phyloP scores from a whole-genome alignment of 2,888 invertebrate species.

The Melipona beecheii region DNA sequence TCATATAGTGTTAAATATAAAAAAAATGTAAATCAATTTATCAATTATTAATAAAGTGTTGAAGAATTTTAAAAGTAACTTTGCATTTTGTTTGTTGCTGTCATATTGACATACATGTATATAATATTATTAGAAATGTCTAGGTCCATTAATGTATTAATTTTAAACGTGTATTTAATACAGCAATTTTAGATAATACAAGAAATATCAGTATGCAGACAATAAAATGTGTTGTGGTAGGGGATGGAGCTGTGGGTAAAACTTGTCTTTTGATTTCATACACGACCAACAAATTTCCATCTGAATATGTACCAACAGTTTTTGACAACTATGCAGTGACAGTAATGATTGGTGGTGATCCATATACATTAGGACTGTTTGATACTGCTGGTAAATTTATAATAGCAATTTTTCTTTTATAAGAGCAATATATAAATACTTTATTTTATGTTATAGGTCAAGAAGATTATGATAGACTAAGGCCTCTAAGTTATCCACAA shows the following conservation, averaged over 20 bases:
- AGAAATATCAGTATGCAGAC: slow-evolving; percentile 90
- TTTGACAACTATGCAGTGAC: slow-evolving; percentile 99
- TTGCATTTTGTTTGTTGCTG: not conserved
- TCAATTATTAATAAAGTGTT: not conserved
- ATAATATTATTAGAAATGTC: not conserved
- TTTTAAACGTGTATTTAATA: slow-evolving; percentile 4
- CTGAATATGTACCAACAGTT: slow-evolving; percentile 97
- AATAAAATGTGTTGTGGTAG: slow-evolving; percentile 98
- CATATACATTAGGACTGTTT: slow-evolving; percentile 98
- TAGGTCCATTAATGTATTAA: not conserved
- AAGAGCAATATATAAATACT: not conserved
- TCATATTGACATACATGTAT: slow-evolving; percentile 9
- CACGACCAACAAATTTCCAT: slow-evolving; percentile 97
- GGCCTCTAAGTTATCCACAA: slow-evolving; percentile 98
- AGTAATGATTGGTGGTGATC: slow-evolving; percentile 99
- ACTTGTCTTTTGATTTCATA: slow-evolving; percentile 96
- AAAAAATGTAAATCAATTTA: not conserved
- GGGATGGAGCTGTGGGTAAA: slow-evolving; percentile 98
- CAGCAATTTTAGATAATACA: slow-evolving; percentile 51
- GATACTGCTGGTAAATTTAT: slow-evolving; percentile 94
- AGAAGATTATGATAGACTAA: slow-evolving; percentile 98
- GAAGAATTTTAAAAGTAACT: not conserved
- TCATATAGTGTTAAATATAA: not conserved
- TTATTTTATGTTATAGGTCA: slow-evolving; percentile 88
- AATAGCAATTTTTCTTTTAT: not conserved